These are phyloP conservation scores for Sinocyclocheilus grahami DNA, from an alignment of 2,113 vertebrate genomes.

Conservation along the genomic window DNA sequence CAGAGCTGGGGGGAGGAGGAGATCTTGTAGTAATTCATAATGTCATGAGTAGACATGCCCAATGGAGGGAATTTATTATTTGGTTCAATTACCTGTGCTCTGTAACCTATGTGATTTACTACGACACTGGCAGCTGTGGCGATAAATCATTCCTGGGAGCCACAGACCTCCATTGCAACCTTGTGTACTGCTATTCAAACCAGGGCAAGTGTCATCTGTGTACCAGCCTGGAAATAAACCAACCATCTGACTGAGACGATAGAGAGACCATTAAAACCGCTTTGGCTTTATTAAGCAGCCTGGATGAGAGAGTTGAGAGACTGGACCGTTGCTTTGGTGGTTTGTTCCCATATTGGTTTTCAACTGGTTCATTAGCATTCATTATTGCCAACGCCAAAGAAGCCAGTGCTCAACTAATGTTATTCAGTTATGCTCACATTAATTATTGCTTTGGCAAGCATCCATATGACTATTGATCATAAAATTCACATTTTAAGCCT, in stretches of 20 bases:
- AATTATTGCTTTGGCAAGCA: not conserved
- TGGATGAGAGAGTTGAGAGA: not conserved
- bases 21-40: conserved; percentile 28
- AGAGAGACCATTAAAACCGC: not conserved
- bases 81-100: conserved; percentile 38
- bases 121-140: not conserved
- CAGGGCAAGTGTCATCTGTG: not conserved
- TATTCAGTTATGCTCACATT: not conserved
- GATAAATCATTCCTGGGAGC: not conserved
- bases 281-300: not conserved
- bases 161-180: not conserved
- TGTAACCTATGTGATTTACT: conserved; percentile 10
- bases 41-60: conserved; percentile 15
- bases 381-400: not conserved
- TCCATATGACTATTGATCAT: not conserved
- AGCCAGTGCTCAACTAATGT: too few relatives aligned
- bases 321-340: not conserved
- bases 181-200: not conserved
- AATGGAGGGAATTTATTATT: conserved; percentile 43
- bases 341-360: not conserved
- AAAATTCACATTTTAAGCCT: not conserved
- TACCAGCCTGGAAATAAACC: conserved; percentile 8
- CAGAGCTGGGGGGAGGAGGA: not conserved
- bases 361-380: too few relatives aligned
- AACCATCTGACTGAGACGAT: not conserved